Evolutionary conservation across 1,140 invertebrate genomes (phyloP), one percentile per base, ranked within the genome.

Genomic region (Paramacrobiotus metropolitanus): DNA sequence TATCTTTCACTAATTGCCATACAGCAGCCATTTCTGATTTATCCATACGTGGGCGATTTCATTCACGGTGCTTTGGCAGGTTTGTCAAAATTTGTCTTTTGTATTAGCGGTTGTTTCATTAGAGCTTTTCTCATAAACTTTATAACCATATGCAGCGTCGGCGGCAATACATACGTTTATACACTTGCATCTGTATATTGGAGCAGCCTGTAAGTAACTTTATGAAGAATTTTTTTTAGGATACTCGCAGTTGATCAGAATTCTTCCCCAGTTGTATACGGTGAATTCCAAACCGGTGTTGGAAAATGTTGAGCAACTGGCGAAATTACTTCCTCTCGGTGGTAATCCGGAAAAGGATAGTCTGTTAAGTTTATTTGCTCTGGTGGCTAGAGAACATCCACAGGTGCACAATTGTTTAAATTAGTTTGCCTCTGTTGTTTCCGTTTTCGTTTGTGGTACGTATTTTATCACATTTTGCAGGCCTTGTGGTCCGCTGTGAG

Each of bases 1-100:
- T 93, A 94, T 73, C 74, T 94, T 20, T 89, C 86, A 1, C 73
- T 94, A 62, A 87, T 87, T n/a, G 87, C 87, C 59, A 87, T 90
- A 59, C 85, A 91, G 68, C 48, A 55, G 24, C 48, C 48, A 15
- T 55, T 55, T 24, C 24, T 55, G 28, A 24, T 24, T 28, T 55
- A 15, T 28, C 24, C 28, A 9, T 55, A 55, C 48, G 48, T 55
- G 48, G 24, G 15, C 4, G 48, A 55, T 28, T 20, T 55, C 24
- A 9, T 55, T 15, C 15, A 24, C 15, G 48, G 15, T 24, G 28
- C 28, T 24, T 28, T 55, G 24, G 28, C 4, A 55, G 48, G 48
- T 55, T 15, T 9, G 15, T 55, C 15, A 55, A 20, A 28, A 55
- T 24, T 28, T 15, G 61, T 28, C 15, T 62, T 62, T 63, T 63